Conservation (phyloP, 2,888 invertebrate genomes). For the Folsomia candida region DNA sequence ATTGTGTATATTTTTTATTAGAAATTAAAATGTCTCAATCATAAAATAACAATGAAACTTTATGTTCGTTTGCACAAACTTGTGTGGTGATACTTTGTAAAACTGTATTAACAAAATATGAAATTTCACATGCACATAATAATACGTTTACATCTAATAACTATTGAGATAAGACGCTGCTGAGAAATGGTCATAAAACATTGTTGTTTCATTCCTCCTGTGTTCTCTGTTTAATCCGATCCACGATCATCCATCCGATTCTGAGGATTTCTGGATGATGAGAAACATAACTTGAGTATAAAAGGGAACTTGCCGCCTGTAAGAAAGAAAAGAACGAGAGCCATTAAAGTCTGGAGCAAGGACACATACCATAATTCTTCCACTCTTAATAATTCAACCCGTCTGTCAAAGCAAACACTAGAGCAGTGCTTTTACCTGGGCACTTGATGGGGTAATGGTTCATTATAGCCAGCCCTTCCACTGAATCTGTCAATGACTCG, state of each 20-base stretch:
- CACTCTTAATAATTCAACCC: not conserved
- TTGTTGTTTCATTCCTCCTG: too few species aligned
- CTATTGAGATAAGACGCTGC: too few species aligned
- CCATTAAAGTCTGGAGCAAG: too few species aligned
- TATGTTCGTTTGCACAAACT: too few species aligned
- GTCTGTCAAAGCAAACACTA: not conserved
- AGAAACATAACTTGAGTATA: conserved; percentile 97
- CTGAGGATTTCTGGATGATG: conserved; percentile 65
- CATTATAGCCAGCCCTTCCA: conserved; percentile 91
- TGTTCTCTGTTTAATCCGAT: too few species aligned
- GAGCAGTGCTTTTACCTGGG: conserved; percentile 66
- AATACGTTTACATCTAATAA: too few species aligned
- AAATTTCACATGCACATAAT: too few species aligned
- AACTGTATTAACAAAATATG: too few species aligned
- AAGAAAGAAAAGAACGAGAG: conserved; percentile 56
- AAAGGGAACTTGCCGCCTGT: conserved; percentile 95
- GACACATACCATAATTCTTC: not conserved
- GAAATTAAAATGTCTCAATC: too few species aligned
- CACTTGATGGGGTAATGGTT: conserved; percentile 96
- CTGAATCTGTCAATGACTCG: conserved; percentile 83
- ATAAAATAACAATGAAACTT: too few species aligned
- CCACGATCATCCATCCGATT: conserved; percentile 40
- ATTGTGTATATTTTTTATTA: not conserved
- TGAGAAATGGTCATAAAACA: too few species aligned
- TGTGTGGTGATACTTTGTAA: too few species aligned